Conservation (phyloP, 2,797 vertebrate species). For the Margarornis squamiger region DNA sequence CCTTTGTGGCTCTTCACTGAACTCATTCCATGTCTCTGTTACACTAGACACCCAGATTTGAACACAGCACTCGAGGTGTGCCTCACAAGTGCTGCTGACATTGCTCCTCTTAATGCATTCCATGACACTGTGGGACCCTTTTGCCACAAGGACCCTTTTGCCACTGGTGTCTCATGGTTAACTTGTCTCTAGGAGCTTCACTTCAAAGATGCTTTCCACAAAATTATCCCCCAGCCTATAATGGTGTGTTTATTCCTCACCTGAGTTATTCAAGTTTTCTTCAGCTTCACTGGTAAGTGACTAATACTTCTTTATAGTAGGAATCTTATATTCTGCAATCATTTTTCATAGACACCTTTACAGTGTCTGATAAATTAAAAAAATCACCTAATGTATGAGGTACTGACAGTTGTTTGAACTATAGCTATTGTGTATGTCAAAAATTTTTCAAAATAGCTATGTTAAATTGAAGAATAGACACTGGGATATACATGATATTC, state of each 20-base stretch:
- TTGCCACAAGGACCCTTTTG: not conserved
- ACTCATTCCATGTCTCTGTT: not conserved
- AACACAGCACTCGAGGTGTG: not conserved
- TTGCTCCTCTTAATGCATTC: not conserved
- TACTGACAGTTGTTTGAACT: not conserved
- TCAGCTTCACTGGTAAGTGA: not conserved
- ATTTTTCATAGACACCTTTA: not conserved
- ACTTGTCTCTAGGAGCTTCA: not conserved
- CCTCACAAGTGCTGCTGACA: not conserved
- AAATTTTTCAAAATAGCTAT: not conserved
- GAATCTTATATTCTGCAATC: not conserved
- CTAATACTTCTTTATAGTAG: not conserved
- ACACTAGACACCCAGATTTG: accelerated
- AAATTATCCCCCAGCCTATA: not conserved
- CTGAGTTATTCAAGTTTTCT: not conserved
- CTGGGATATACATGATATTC: not conserved
- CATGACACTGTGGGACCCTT: not conserved
- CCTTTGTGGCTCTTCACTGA: not conserved
- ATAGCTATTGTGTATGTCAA: not conserved
- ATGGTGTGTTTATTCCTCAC: not conserved
- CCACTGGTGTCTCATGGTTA: not conserved
- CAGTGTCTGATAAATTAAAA: not conserved
- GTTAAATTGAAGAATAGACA: not conserved
- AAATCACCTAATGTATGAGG: not conserved
- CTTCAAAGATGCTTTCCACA: not conserved